phyloP scores from a whole-genome alignment of 2,888 invertebrate species.

The Aelia acuminata region DNA sequence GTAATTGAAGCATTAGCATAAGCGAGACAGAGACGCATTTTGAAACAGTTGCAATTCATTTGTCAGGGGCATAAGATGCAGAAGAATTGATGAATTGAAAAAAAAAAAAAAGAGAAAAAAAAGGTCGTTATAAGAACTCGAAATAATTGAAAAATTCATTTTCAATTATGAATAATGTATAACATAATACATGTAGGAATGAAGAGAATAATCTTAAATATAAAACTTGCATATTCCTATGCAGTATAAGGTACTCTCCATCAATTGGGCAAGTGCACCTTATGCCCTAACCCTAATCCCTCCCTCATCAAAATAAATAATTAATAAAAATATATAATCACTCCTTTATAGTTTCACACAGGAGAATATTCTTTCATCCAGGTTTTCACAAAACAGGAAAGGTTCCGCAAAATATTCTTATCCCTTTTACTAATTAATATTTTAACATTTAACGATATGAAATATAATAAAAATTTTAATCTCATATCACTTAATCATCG shows the following conservation, averaged over 20 bases:
- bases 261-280: constrained; percentile 22
- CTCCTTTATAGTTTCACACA: constrained; percentile 44
- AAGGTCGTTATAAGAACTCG: background rate
- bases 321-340: constrained; percentile 35
- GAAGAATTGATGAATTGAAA: constrained; percentile 17
- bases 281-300: constrained; percentile 23
- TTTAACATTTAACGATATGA: no score
- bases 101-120: background rate
- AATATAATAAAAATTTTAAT: background rate
- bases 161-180: background rate
- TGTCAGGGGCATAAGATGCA: constrained; percentile 29
- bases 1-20: constrained; percentile 57
- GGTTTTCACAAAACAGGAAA: constrained; percentile 21
- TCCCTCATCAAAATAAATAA: constrained; percentile 36
- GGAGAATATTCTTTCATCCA: constrained; percentile 37
- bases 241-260: background rate
- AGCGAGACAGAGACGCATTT: constrained; percentile 55
- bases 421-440: background rate
- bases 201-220: background rate
- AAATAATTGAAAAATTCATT: background rate
- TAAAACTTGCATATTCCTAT: background rate
- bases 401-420: constrained; percentile 18
- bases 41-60: constrained; percentile 51
- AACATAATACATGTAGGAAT: background rate
- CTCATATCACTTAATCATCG: background rate